A percentile compares a stretch with the other conserved stretches of the same genome.
Conservation (phyloP, 2,113 vertebrate species). For the Pipa parva region DNA sequence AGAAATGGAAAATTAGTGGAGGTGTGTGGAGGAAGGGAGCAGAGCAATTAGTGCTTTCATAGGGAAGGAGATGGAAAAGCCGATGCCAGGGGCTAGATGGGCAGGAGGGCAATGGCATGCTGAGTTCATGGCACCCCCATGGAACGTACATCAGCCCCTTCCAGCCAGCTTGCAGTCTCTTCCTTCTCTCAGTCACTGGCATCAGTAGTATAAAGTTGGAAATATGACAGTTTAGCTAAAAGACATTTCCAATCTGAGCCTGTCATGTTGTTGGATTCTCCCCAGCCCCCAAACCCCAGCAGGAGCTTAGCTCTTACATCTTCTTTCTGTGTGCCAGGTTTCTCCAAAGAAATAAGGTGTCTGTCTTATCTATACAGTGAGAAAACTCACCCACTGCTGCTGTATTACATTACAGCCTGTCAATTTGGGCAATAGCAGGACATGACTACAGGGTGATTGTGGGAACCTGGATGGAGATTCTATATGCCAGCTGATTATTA, state of each 20-base stretch:
- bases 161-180: constrained; percentile 39
- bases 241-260: constrained; percentile 47
- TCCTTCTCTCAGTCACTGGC: constrained; percentile 25
- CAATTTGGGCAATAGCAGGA: constrained; percentile 12
- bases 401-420: constrained; percentile 18
- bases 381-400: constrained; percentile 17
- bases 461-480: too few species aligned
- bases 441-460: too few species aligned
- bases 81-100: constrained; percentile 57
- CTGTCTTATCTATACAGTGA: neutral
- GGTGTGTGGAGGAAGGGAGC: constrained; percentile 89
- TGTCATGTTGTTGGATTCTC: constrained; percentile 47
- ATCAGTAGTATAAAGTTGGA: constrained; percentile 47
- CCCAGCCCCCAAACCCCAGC: constrained; percentile 38
- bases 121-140: constrained; percentile 42
- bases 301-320: constrained; percentile 16
- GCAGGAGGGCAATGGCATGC: constrained; percentile 45
- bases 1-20: constrained; percentile 97
- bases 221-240: constrained; percentile 53
- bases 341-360: constrained; percentile 18
- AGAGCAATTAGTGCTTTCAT: constrained; percentile 83
- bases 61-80: constrained; percentile 54
- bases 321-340: constrained; percentile 10
- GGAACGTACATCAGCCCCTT: constrained; percentile 22
- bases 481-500: too few species aligned